Evolutionary conservation across 1,140 invertebrate species (phyloP).

Genomic region (Phymorhynchus buccinoides): DNA sequence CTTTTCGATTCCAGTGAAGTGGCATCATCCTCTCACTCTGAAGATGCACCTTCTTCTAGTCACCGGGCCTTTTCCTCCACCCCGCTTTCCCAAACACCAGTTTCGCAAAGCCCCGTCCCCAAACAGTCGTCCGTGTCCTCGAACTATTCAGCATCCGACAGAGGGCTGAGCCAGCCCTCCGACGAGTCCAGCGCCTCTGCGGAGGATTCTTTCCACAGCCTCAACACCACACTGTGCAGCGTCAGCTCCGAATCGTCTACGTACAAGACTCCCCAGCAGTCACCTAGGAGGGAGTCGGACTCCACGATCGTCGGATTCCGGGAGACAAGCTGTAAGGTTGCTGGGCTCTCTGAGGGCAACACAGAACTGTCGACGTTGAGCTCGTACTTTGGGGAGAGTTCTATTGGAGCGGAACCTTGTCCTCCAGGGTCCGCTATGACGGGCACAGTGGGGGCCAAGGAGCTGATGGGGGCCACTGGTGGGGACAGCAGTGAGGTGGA

Average conservation of each 20-base stretch:
- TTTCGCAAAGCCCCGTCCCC: background rate
- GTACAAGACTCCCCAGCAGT: conserved; percentile 61
- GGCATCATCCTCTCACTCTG: background rate
- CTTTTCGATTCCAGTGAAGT: background rate
- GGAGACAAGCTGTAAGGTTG: no score
- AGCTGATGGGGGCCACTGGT: conserved; percentile 40
- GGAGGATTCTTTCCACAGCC: conserved; percentile 16
- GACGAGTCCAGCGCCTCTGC: background rate
- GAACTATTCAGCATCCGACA: background rate
- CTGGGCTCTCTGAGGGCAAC: no score
- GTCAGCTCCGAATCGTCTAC: conserved; percentile 48
- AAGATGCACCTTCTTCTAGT: background rate
- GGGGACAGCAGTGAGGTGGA: conserved; percentile 24
- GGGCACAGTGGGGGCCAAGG: background rate
- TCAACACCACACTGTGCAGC: conserved; percentile 12
- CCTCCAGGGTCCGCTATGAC: background rate
- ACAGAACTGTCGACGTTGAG: background rate
- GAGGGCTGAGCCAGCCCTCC: background rate
- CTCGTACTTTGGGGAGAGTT: background rate
- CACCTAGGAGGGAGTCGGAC: conserved; percentile 43
- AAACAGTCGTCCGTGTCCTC: background rate
- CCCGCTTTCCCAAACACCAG: background rate
- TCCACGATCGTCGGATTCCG: background rate
- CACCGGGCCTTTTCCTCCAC: background rate
- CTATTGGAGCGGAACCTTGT: background rate